phyloP scores from a whole-genome alignment of 2,797 vertebrate genomes.

The Mus minutoides region DNA sequence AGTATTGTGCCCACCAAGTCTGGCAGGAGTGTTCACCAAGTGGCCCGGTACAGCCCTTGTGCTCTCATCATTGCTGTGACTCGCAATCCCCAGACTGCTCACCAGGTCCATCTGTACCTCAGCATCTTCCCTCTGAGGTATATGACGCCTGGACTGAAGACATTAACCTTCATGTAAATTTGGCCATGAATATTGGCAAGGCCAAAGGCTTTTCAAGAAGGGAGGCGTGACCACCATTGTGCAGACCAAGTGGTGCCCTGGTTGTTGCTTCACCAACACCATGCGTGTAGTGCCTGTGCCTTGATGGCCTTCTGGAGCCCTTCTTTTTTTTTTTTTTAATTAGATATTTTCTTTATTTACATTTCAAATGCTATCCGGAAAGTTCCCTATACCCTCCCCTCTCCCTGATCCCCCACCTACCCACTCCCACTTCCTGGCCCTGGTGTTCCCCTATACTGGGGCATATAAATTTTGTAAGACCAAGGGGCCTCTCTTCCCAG shows the following conservation, averaged over 20 bases:
- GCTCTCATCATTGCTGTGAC: not conserved
- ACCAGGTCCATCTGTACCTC: not conserved
- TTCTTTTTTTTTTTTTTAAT: too few species aligned
- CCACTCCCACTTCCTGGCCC: too few species aligned
- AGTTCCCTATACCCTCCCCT: too few species aligned
- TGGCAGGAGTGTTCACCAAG: not conserved
- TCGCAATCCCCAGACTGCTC: not conserved
- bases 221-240: not conserved
- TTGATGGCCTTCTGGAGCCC: not conserved
- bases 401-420: too few species aligned
- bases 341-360: too few species aligned
- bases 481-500: too few species aligned
- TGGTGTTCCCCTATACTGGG: too few species aligned
- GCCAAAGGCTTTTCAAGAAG: not conserved
- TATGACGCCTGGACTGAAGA: not conserved
- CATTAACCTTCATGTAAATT: not conserved
- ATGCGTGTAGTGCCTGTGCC: not conserved
- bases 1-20: not conserved
- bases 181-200: not conserved
- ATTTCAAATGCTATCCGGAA: too few species aligned
- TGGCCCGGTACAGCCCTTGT: not conserved
- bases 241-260: not conserved
- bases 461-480: too few species aligned
- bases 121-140: not conserved
- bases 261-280: not conserved